These are phyloP conservation scores for Virgularia gustaviana DNA, from an alignment of 92 coral and sea anemone genomes.

Conservation along the genomic window DNA sequence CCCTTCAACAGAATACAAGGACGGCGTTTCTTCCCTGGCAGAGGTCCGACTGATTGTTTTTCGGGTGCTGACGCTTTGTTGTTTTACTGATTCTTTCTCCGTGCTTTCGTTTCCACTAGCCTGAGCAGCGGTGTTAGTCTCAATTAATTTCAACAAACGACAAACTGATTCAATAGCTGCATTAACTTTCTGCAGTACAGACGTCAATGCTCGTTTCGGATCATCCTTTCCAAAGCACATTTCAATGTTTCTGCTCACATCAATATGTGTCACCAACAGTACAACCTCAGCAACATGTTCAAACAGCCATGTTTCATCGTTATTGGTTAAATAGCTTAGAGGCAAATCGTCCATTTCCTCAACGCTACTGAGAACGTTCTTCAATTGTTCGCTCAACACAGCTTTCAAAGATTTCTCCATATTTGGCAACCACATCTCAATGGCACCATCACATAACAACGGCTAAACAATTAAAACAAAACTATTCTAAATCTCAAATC, in stretches of 20 bases:
- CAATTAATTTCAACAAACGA: conserved; percentile 58
- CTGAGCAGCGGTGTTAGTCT: conserved; percentile 59
- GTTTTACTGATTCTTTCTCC: conserved; percentile 23
- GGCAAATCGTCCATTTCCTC: conserved; percentile 19
- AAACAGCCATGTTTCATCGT: conserved; percentile 36
- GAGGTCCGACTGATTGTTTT: conserved; percentile 24
- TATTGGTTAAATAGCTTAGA: neutral
- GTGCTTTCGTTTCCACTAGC: conserved; percentile 46
- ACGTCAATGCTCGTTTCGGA: conserved; percentile 54
- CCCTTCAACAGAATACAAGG: conserved; percentile 27
- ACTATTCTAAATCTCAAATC: too few relatives aligned
- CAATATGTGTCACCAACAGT: conserved; percentile 71
- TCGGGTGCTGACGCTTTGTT: conserved; percentile 13
- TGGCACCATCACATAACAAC: conserved; percentile 83
- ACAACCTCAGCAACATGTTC: conserved; percentile 49
- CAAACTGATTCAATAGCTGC: conserved; percentile 59
- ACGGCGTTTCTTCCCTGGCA: conserved; percentile 13
- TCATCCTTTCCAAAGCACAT: conserved; percentile 44
- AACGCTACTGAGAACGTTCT: conserved; percentile 36
- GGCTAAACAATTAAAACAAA: conserved; percentile 48
- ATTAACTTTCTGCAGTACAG: conserved; percentile 60
- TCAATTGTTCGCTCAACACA: conserved; percentile 71
- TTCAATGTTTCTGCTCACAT: conserved; percentile 65
- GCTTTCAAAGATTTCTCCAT: conserved; percentile 59
- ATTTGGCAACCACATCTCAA: conserved; percentile 77